A percentile compares a stretch with the other conserved stretches of the same genome.
Evolutionary conservation across 1,140 invertebrate genomes (phyloP).

Genomic region (Camponotus vicinus): DNA sequence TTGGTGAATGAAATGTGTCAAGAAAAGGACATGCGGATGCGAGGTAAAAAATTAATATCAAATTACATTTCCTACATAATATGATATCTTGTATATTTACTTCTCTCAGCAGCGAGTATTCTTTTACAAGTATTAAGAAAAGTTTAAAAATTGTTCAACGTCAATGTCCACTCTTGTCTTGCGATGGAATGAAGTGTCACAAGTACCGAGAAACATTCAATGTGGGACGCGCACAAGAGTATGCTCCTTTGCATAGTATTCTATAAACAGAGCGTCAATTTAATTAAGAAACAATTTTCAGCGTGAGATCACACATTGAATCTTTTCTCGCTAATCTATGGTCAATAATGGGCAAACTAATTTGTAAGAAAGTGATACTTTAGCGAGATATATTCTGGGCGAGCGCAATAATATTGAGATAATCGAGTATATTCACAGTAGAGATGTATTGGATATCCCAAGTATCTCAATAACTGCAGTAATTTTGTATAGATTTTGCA

Average conservation of each 20-base stretch:
- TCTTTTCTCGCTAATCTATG: slow-evolving; percentile 24
- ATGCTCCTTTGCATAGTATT: neutral
- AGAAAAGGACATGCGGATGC: neutral
- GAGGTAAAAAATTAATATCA: slow-evolving; percentile 47
- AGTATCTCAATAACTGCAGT: neutral
- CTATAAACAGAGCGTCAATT: neutral
- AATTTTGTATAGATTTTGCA: neutral
- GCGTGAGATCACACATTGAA: neutral
- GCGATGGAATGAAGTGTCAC: neutral
- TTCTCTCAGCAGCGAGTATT: slow-evolving; percentile 28
- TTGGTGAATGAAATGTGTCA: slow-evolving; percentile 22
- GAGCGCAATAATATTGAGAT: slow-evolving; percentile 66
- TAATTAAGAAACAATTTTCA: slow-evolving; percentile 1
- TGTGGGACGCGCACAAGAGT: neutral
- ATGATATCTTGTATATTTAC: slow-evolving; percentile 1
- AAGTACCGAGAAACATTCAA: neutral
- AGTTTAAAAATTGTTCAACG: neutral
- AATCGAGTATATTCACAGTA: slow-evolving; percentile 43
- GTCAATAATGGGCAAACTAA: slow-evolving; percentile 1
- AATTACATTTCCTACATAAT: slow-evolving; percentile 14
- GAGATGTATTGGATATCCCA: slow-evolving; percentile 26
- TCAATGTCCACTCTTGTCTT: neutral
- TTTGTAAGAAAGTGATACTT: slow-evolving; percentile 52
- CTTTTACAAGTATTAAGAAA: slow-evolving; percentile 6
- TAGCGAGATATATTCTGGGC: slow-evolving; percentile 51